These are phyloP conservation scores for Neopipo cinnamomea DNA, from an alignment of 2,113 vertebrate genomes.

Conservation along the genomic window DNA sequence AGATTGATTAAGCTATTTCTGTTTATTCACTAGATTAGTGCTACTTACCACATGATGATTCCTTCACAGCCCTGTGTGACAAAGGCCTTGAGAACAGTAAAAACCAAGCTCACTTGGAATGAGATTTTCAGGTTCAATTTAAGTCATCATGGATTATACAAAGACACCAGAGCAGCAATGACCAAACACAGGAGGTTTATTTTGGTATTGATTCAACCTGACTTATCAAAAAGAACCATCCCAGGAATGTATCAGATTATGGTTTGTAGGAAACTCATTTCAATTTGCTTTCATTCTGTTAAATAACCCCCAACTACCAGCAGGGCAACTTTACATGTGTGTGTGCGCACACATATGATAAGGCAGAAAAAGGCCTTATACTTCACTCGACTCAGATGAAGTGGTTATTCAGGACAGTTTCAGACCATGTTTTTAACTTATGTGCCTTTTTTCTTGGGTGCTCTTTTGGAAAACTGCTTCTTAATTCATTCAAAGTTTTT, in stretches of 20 bases:
- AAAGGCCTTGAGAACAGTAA: not conserved
- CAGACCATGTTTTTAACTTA: not conserved
- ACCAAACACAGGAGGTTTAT: not conserved
- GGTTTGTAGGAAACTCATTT: conserved; percentile 31
- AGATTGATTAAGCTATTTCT: not conserved
- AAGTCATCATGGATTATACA: not conserved
- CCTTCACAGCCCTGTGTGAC: not conserved
- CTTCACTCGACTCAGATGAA: not conserved
- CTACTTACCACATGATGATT: not conserved
- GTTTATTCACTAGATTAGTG: not conserved
- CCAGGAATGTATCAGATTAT: not conserved
- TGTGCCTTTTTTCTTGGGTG: not conserved
- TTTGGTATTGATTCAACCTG: conserved; percentile 24
- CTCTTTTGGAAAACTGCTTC: not conserved
- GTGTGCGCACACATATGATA: not conserved
- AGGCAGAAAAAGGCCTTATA: not conserved
- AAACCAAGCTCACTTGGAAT: not conserved
- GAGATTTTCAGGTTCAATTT: not conserved
- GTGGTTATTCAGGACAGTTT: not conserved
- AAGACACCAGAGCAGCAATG: not conserved
- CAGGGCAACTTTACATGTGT: not conserved
- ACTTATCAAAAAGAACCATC: conserved; percentile 34
- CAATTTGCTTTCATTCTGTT: conserved; percentile 13
- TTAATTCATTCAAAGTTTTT: not conserved
- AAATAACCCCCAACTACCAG: conserved; percentile 25